Base-by-base conservation (phyloP, 2,113 vertebrate species). In the Petrocephalus microphthalmus region DNA sequence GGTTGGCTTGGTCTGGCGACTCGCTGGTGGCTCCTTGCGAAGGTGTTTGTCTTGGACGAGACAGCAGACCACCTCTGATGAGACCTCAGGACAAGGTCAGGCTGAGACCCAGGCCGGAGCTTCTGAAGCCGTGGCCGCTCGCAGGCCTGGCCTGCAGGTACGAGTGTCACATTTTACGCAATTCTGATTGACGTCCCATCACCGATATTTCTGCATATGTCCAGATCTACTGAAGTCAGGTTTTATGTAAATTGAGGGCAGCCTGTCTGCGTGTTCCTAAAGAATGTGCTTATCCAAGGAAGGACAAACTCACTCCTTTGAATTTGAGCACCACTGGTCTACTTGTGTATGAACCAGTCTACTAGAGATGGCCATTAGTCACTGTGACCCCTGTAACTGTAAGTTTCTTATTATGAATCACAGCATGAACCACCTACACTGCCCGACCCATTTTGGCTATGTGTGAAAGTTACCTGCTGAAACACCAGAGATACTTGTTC, bases 281-380 rank as follows among this genome's bases (percentile, higher is more conserved):
- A 10, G 17, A n/a, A 78, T 78, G 47, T 51, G 8, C 5, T 17
- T n/a, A n/a, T 64, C n/a, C 81, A 2, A 67, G 15, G 47, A 85
- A 52, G 29, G n/a, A 85, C 8, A 81, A 83, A 74, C 33, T 6
- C 33, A 37, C 5, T 25, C 8, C 7, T 45, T 15, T 53, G 4
- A 49, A 47, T 22, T n/a, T 64, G 81, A 13, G 13, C 7, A n/a
- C 60, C n/a, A 20, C 86, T 54, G 13, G 4, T 7, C 87, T 83
- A 52, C 22, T 49, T 49, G 19, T 53, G 56, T 25, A 20, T 85
- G 2, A 71, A 74, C 22, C 20, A 17, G 22, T 53, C 74, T 37
- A 53, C 83, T n/a, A 71, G 88, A 85, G 51, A 64, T 67, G 1
- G n/a, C 45, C 45, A 52, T 85, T 53, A 85, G 74, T 85, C 83